Conservation (phyloP, 2,113 vertebrate species). For the Ascaphus truei region DNA sequence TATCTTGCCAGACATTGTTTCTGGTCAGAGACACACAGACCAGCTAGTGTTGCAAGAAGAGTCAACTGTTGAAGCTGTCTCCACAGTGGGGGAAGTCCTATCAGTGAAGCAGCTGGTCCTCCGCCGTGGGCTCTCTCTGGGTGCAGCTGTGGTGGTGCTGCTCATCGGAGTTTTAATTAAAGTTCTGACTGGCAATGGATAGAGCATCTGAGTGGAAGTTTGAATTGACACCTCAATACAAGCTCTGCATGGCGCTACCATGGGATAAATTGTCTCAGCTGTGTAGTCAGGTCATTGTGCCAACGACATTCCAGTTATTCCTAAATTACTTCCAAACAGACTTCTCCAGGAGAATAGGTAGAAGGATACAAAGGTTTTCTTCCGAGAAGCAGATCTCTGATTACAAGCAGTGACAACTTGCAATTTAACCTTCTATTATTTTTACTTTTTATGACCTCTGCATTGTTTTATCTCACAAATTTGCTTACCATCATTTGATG, state of each 20-base stretch:
- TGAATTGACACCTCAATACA: neutral
- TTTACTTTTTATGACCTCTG: too few species aligned
- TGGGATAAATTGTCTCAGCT: neutral
- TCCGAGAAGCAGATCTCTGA: too few species aligned
- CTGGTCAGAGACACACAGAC: neutral
- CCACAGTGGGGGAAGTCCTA: neutral
- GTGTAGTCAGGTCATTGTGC: neutral
- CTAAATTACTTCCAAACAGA: too few species aligned
- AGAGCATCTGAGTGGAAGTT: neutral
- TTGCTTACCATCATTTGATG: too few species aligned
- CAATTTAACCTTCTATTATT: too few species aligned
- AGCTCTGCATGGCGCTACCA: neutral
- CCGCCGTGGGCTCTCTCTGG: neutral
- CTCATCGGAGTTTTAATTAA: slow-evolving; percentile 4
- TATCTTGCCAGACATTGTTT: slow-evolving; percentile 8
- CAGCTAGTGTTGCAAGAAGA: neutral
- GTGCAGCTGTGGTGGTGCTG: neutral
- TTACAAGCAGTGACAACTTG: too few species aligned
- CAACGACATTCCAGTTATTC: too few species aligned
- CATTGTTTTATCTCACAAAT: too few species aligned
- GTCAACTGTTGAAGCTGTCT: neutral
- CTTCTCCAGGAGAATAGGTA: too few species aligned
- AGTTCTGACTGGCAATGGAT: slow-evolving; percentile 19
- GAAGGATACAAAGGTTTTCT: too few species aligned
- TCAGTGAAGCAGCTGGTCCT: slow-evolving; percentile 26